Evolutionary conservation across 2,113 vertebrate genomes (phyloP).

Genomic region (Otocyon megalotis): DNA sequence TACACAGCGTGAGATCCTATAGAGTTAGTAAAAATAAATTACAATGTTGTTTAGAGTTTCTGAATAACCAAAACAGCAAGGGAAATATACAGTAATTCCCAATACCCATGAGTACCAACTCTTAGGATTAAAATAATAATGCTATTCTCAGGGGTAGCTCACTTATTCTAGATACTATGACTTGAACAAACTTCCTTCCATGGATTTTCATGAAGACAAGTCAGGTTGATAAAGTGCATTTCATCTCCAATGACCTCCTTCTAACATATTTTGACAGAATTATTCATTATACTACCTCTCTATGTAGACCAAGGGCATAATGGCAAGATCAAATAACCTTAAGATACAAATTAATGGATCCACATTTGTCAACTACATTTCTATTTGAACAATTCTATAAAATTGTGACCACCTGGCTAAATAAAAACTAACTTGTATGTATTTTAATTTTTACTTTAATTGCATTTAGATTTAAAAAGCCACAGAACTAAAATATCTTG

Average conservation of each 20-base stretch:
- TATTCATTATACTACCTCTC: not conserved
- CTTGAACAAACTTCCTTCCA: not conserved
- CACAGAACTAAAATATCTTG: constrained; percentile 29
- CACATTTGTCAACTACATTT: not conserved
- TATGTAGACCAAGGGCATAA: not conserved
- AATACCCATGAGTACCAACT: not conserved
- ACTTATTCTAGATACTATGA: not conserved
- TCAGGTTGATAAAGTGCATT: not conserved
- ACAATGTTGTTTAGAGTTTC: not conserved
- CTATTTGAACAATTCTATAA: not conserved
- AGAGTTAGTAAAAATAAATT: not conserved
- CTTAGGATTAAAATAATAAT: not conserved
- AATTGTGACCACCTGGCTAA: not conserved
- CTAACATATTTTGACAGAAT: not conserved
- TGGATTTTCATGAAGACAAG: constrained; percentile 8
- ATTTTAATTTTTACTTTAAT: not conserved
- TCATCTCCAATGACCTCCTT: not conserved
- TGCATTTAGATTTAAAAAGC: not conserved
- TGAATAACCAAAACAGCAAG: not conserved
- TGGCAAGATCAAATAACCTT: not conserved
- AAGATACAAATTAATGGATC: not conserved
- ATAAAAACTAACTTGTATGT: not conserved
- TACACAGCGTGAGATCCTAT: too few species aligned
- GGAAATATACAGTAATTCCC: not conserved
- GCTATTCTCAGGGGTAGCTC: not conserved